These are phyloP conservation scores for Alsophila aescularia DNA, from an alignment of 2,888 invertebrate genomes.

Conservation along the genomic window DNA sequence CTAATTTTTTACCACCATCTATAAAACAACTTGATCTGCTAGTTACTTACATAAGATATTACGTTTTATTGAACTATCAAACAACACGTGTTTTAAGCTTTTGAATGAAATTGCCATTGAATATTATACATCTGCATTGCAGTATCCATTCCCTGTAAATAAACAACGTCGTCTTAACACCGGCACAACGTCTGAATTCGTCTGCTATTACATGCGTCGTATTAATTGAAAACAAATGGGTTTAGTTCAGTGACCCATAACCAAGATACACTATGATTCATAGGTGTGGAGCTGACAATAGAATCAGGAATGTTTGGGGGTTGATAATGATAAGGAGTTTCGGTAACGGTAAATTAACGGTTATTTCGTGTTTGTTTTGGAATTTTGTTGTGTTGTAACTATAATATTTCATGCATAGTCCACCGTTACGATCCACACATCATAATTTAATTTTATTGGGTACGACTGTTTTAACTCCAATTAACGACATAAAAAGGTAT, in stretches of 20 bases:
- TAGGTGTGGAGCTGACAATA: constrained; percentile 37
- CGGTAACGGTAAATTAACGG: not conserved
- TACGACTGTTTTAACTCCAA: too few relatives aligned
- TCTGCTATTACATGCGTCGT: constrained; percentile 6
- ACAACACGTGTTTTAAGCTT: too few relatives aligned
- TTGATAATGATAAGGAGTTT: constrained; percentile 1
- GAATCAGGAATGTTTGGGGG: constrained; percentile 15
- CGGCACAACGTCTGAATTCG: not conserved
- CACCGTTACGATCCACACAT: too few relatives aligned
- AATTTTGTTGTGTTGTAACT: not conserved
- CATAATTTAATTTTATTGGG: too few relatives aligned
- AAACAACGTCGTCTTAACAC: constrained; percentile 2
- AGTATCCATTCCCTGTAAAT: not conserved
- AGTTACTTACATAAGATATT: too few relatives aligned
- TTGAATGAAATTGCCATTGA: too few relatives aligned
- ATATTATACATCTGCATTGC: too few relatives aligned
- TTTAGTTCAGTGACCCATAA: constrained; percentile 36
- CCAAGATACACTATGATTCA: constrained; percentile 40
- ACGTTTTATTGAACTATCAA: too few relatives aligned
- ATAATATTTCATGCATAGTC: too few relatives aligned
- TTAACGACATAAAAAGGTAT: too few relatives aligned
- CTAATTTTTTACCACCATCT: too few relatives aligned
- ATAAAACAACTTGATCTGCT: too few relatives aligned
- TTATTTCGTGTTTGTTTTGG: not conserved
- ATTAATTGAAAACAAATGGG: constrained; percentile 44